phyloP scores from a whole-genome alignment of 2,797 vertebrate genomes.

The Cyclopterus lumpus region DNA sequence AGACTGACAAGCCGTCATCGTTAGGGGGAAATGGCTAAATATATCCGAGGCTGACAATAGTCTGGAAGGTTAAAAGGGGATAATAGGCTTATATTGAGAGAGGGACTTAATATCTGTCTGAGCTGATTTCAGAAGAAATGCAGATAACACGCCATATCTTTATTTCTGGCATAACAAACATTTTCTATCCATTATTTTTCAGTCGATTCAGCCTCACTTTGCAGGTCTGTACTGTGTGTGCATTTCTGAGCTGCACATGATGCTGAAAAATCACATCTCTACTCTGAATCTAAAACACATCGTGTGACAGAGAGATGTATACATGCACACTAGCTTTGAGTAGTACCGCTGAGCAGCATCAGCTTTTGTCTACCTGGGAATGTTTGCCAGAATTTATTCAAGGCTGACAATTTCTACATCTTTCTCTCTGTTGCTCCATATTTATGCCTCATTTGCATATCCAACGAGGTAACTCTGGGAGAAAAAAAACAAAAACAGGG shows the following conservation, averaged over 20 bases:
- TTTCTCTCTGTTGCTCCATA: conserved; percentile 64
- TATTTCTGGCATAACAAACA: neutral
- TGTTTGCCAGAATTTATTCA: conserved; percentile 61
- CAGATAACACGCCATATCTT: conserved; percentile 1
- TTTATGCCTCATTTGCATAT: conserved; percentile 70
- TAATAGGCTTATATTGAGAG: conserved; percentile 26
- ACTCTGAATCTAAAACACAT: conserved; percentile 22
- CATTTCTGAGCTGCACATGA: conserved; percentile 18
- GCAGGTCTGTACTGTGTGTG: neutral
- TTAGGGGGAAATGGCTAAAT: conserved; percentile 31
- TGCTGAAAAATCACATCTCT: conserved; percentile 23
- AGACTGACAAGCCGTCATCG: conserved; percentile 42
- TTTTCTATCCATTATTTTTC: neutral
- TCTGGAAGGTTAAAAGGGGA: conserved; percentile 20
- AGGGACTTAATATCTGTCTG: conserved; percentile 22
- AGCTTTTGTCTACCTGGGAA: conserved; percentile 36
- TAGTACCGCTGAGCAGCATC: conserved; percentile 7
- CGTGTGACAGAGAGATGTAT: neutral
- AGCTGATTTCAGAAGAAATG: conserved; percentile 15
- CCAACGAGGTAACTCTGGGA: conserved; percentile 48
- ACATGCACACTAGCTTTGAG: conserved; percentile 29
- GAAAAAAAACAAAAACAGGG: conserved; percentile 24
- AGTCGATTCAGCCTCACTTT: conserved; percentile 23
- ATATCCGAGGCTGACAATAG: conserved; percentile 50
- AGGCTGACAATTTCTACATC: conserved; percentile 56